A percentile compares a stretch with the other conserved stretches of the same genome.
phyloP scores from a whole-genome alignment of 2,113 vertebrate species.

The Sinocyclocheilus anophthalmus region DNA sequence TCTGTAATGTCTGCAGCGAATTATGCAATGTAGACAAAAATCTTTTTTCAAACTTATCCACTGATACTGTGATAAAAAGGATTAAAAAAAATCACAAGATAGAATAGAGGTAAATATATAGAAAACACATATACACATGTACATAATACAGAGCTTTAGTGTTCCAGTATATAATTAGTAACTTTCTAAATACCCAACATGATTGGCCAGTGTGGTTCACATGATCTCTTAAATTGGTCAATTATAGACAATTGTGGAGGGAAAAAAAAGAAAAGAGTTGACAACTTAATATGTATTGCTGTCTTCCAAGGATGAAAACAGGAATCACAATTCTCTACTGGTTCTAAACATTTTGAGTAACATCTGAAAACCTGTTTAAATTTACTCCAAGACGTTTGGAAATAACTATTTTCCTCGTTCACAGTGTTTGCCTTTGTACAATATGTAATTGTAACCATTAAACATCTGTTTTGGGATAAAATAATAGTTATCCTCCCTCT shows the following conservation, averaged over 20 bases:
- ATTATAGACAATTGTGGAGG: too few relatives aligned
- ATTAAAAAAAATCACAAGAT: conserved; percentile 61
- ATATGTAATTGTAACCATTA: neutral
- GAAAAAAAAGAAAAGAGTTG: too few relatives aligned
- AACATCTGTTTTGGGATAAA: conserved; percentile 8
- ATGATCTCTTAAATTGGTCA: neutral
- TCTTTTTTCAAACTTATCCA: conserved; percentile 68
- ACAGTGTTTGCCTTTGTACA: conserved; percentile 34
- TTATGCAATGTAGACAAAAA: conserved; percentile 78
- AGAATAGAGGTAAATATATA: conserved; percentile 73
- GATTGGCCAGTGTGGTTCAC: neutral
- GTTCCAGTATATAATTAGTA: neutral
- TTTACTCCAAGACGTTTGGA: conserved; percentile 1
- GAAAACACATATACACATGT: conserved; percentile 73
- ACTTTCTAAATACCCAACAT: neutral
- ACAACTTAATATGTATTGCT: conserved; percentile 18
- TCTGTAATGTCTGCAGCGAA: conserved; percentile 70
- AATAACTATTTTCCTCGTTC: neutral
- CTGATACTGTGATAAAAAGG: conserved; percentile 64
- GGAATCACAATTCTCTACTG: conserved; percentile 11
- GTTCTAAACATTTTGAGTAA: neutral
- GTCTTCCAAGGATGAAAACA: conserved; percentile 24
- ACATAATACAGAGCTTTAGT: conserved; percentile 37
- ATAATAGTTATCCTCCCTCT: neutral
- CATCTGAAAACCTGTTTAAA: neutral